Percentiles rank a stretch among this genome's conserved stretches.
Conservation (phyloP, 2,113 vertebrate species). For the Jacana jacana region DNA sequence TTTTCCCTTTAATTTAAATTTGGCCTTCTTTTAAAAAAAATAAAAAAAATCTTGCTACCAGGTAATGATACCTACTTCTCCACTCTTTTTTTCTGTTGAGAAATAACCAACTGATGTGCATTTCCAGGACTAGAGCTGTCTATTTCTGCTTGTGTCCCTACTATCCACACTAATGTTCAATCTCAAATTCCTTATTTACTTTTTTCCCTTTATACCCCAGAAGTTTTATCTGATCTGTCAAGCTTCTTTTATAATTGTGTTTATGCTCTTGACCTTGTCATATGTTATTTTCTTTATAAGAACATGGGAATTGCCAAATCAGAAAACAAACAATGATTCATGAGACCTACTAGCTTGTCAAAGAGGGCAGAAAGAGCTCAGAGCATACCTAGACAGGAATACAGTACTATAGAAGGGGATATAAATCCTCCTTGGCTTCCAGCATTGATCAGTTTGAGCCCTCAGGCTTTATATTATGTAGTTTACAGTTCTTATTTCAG, state of each 20-base stretch:
- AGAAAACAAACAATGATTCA: slow-evolving; percentile 52
- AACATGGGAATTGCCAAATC: slow-evolving; percentile 48
- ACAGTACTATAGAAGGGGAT: background rate
- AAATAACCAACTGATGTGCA: background rate
- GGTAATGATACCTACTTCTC: background rate
- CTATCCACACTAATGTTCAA: background rate
- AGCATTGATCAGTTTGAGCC: slow-evolving; percentile 38
- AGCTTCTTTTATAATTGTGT: slow-evolving; percentile 50
- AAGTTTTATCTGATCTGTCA: slow-evolving; percentile 51
- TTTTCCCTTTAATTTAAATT: background rate
- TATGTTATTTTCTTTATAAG: slow-evolving; percentile 33
- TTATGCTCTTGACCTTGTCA: slow-evolving; percentile 57
- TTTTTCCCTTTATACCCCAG: background rate
- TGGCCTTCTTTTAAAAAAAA: background rate
- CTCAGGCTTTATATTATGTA: background rate
- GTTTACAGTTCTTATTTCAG: background rate
- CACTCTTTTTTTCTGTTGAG: background rate
- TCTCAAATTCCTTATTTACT: slow-evolving; percentile 18
- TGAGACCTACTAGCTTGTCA: slow-evolving; percentile 39
- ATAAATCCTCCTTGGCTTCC: slow-evolving; percentile 29
- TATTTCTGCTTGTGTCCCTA: background rate
- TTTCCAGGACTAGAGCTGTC: background rate
- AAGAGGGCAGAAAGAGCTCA: slow-evolving; percentile 32
- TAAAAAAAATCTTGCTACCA: background rate
- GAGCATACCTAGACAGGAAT: slow-evolving; percentile 2